A percentile compares a stretch with the other conserved stretches of the same genome.
These are phyloP conservation scores for Arothron firmamentum DNA, from an alignment of 2,113 vertebrate genomes.

Conservation along the genomic window DNA sequence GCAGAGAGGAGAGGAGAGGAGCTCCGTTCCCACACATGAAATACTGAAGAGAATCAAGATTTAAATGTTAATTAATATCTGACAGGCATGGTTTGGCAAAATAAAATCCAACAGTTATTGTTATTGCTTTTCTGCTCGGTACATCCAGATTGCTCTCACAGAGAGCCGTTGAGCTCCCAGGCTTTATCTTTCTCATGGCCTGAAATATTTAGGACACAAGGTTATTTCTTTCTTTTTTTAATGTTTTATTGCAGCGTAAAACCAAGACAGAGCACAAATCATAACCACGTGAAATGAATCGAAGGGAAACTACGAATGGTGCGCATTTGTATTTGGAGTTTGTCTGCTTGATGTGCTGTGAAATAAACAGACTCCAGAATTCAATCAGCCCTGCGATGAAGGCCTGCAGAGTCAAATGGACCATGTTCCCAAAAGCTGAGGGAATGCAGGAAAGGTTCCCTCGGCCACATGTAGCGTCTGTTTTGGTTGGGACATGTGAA, in stretches of 20 bases:
- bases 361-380: conserved; percentile 56
- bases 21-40: conserved; percentile 29
- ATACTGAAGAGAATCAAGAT: conserved; percentile 56
- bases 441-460: conserved; percentile 14
- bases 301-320: conserved; percentile 27
- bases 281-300: conserved; percentile 48
- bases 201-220: too few species aligned
- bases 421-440: conserved; percentile 30
- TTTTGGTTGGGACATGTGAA: conserved; percentile 46
- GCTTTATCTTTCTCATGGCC: too few species aligned
- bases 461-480: conserved; percentile 56
- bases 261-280: conserved; percentile 45
- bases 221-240: conserved; percentile 22
- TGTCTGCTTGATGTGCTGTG: conserved; percentile 41
- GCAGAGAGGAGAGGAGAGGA: conserved; percentile 32
- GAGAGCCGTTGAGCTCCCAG: too few species aligned
- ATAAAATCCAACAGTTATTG: too few species aligned
- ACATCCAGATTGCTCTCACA: too few species aligned
- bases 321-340: conserved; percentile 37
- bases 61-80: conserved; percentile 55
- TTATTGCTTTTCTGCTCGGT: too few species aligned
- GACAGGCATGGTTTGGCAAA: conserved; percentile 26
- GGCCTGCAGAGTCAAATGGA: conserved; percentile 50
- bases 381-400: conserved; percentile 46
- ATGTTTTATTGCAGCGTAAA: conserved; percentile 46